Conservation (phyloP, 2,113 vertebrate genomes). For the Emydura subglobosa region DNA sequence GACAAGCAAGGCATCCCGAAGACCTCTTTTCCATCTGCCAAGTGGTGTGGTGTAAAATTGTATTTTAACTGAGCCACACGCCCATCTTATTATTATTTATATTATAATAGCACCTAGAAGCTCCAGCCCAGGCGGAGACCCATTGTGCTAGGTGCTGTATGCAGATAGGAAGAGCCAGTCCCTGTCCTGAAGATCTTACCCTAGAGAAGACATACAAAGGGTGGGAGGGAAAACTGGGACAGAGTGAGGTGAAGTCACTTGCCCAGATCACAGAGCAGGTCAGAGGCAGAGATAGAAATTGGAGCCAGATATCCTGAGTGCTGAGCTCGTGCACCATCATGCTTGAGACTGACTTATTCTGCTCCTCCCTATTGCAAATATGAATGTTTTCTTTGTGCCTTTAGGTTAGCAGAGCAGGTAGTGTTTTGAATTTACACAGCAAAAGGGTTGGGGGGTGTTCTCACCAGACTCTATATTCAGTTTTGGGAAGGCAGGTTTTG, state of each 20-base stretch:
- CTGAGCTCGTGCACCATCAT: not conserved
- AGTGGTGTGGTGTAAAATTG: not conserved
- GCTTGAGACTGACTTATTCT: not conserved
- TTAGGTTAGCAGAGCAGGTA: not conserved
- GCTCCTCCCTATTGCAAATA: not conserved
- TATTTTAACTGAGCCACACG: not conserved
- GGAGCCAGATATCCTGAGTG: not conserved
- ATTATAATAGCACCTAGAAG: not conserved
- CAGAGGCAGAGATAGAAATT: not conserved
- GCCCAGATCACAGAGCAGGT: not conserved
- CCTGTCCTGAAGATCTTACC: not conserved
- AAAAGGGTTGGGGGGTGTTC: not conserved
- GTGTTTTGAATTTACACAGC: not conserved
- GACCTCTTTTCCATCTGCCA: not conserved
- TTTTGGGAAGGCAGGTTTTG: not conserved
- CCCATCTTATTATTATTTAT: not conserved
- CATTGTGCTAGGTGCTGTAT: not conserved
- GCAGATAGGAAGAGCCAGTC: not conserved
- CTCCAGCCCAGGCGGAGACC: not conserved
- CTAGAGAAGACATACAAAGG: not conserved
- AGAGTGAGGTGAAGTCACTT: not conserved
- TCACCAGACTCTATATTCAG: not conserved
- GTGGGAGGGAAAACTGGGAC: not conserved
- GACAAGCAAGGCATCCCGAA: not conserved
- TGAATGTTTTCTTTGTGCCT: not conserved